Conservation (phyloP, 2,797 vertebrate species). For the Sphenodon punctatus region DNA sequence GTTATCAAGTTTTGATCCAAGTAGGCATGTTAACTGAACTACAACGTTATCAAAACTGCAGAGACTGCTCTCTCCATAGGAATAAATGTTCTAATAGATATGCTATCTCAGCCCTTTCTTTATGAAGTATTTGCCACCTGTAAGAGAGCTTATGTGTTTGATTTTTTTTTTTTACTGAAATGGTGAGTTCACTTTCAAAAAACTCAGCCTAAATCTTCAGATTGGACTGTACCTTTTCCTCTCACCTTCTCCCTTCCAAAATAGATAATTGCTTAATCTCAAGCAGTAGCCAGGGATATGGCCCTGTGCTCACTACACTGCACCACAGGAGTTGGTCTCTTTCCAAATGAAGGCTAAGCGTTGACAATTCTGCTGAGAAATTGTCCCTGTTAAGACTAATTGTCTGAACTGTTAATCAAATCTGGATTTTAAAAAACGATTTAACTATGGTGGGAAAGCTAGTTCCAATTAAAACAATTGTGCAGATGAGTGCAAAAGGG, state of each 20-base stretch:
- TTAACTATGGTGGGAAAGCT: not conserved
- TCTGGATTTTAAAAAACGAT: not conserved
- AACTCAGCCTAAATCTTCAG: not conserved
- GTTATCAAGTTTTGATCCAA: not conserved
- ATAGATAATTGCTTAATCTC: not conserved
- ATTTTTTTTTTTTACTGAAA: not conserved
- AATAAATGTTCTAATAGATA: slow-evolving; percentile 12
- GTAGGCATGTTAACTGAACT: not conserved
- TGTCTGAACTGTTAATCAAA: not conserved
- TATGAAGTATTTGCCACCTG: not conserved
- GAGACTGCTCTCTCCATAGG: rapidly evolving
- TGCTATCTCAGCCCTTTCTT: not conserved
- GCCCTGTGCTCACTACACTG: not conserved
- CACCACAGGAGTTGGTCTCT: not conserved
- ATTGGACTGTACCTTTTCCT: not conserved
- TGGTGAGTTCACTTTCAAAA: not conserved
- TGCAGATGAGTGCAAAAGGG: not conserved
- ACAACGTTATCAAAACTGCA: not conserved
- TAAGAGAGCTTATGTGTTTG: not conserved
- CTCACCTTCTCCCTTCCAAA: not conserved
- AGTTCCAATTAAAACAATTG: not conserved
- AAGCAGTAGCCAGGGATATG: not conserved
- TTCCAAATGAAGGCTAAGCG: not conserved
- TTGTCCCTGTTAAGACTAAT: not conserved
- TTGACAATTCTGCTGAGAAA: not conserved